Evolutionary conservation across 2,888 invertebrate genomes (phyloP), one percentile per base, ranked within the genome.

Genomic region (Seladonia tumulorum): DNA sequence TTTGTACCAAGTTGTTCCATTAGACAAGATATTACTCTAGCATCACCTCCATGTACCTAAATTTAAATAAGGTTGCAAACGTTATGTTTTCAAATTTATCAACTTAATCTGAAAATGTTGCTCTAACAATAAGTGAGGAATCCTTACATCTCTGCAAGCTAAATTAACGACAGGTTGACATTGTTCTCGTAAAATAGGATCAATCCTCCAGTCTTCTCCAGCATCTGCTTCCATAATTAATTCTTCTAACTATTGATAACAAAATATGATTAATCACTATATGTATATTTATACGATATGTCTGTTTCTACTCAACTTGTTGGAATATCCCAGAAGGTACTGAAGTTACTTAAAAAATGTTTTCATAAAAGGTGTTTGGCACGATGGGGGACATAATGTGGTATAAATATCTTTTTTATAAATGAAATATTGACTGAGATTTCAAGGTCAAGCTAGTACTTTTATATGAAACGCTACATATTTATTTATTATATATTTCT

Each of bases 121-220:
- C 16, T 47, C 7, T 35, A 14, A 16, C 16, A 60, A 10, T 29
- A 63, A 63, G 8, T 18, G 5, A 2, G 29, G 74, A 39, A 42
- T 72, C 81, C 94, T 92, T 76, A 95, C 94, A 92, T 97, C 97
- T 87, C 96, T 96, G 92, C 98, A 98, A 3, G 97, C 97, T 53
- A 96, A 95, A 93, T 97, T 97, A 0, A 98, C 98, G 12, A 99
- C 98, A 2, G 97, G 96, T 91, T 97, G 97, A 94, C 99, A 99
- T 1, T 98, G 98, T 94, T 97, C 97, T 76, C 97, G 96, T 76
- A 99, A 95, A 66, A 98, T 97, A 0, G 98, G 98, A 95, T 99
- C 99, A 0, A 99, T 98, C 91, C 98, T 96, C 98, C 99, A 99
- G 95, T 99, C 98, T 95, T 98, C 98, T 0, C 98, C 99, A n/a